Evolutionary conservation across 2,888 invertebrate species (phyloP).

Genomic region (Drosophila infuscata): DNA sequence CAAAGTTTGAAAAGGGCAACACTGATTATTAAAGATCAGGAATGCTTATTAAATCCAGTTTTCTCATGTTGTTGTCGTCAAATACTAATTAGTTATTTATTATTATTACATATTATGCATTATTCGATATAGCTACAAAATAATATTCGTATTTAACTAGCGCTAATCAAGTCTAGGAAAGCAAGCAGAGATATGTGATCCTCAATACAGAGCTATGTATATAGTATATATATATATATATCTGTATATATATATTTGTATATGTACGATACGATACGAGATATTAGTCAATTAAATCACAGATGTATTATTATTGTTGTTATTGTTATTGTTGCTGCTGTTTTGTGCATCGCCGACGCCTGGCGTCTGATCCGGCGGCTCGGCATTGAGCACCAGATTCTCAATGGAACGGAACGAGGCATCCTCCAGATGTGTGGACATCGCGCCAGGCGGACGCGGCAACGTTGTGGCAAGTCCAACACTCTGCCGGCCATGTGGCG

Average conservation of each 20-base stretch:
- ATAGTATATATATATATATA: conserved; percentile 22
- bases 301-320: conserved; percentile 78
- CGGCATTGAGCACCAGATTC: conserved; percentile 83
- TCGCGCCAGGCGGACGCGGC: conserved; percentile 59
- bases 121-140: conserved; percentile 60
- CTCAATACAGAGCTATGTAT: conserved; percentile 43
- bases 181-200: conserved; percentile 77
- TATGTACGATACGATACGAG: conserved; percentile 31
- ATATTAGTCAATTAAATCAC: conserved; percentile 83
- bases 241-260: conserved; percentile 23
- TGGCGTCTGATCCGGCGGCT: conserved; percentile 82
- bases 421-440: conserved; percentile 70
- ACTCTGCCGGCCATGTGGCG: conserved; percentile 23
- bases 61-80: conserved; percentile 31
- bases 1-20: not conserved
- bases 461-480: conserved; percentile 50
- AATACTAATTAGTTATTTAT: conserved; percentile 62
- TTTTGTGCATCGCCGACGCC: conserved; percentile 62
- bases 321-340: conserved; percentile 6
- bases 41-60: conserved; percentile 35
- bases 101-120: conserved; percentile 30
- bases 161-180: conserved; percentile 78
- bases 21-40: conserved; percentile 11
- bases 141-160: conserved; percentile 70
- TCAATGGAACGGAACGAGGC: conserved; percentile 81